Percentiles rank a stretch among this genome's conserved stretches.
These are phyloP conservation scores for Euschistus heros DNA, from an alignment of 1,140 invertebrate species.

Conservation along the genomic window DNA sequence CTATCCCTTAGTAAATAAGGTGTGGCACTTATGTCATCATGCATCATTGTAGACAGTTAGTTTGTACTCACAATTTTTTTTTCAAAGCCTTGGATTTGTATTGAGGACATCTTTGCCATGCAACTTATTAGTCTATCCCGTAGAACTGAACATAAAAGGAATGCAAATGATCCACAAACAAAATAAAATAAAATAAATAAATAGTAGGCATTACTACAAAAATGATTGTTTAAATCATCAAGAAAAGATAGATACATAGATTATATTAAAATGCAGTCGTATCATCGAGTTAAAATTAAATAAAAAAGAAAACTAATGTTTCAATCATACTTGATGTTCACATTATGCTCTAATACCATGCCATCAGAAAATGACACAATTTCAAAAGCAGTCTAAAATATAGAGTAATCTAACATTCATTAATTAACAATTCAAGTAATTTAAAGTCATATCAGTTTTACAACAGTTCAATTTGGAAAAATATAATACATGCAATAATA, in stretches of 20 bases:
- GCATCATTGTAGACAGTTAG: slow-evolving; percentile 2
- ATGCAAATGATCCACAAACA: slow-evolving; percentile 6
- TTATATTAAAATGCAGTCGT: too few relatives aligned
- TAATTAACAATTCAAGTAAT: not conserved
- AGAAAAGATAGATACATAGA: too few relatives aligned
- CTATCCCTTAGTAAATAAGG: too few relatives aligned
- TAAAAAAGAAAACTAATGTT: not conserved
- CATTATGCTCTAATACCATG: slow-evolving; percentile 12
- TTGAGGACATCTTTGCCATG: slow-evolving; percentile 17
- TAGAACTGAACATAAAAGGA: slow-evolving; percentile 22
- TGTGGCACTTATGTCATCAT: not conserved
- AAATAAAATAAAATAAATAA: not conserved
- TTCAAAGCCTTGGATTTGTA: slow-evolving; percentile 11
- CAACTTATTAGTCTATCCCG: slow-evolving; percentile 19
- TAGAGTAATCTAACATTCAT: not conserved
- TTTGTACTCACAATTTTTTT: slow-evolving; percentile 20
- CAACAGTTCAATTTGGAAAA: too few relatives aligned
- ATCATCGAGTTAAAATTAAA: not conserved
- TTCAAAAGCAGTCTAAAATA: slow-evolving; percentile 13
- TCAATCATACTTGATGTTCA: slow-evolving; percentile 8
- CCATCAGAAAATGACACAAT: slow-evolving; percentile 17
- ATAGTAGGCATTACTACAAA: too few relatives aligned
- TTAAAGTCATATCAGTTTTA: not conserved
- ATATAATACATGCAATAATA: too few relatives aligned
- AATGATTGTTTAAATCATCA: too few relatives aligned